Conservation (phyloP, 1,140 invertebrate genomes). For the Tigriopus japonicus region DNA sequence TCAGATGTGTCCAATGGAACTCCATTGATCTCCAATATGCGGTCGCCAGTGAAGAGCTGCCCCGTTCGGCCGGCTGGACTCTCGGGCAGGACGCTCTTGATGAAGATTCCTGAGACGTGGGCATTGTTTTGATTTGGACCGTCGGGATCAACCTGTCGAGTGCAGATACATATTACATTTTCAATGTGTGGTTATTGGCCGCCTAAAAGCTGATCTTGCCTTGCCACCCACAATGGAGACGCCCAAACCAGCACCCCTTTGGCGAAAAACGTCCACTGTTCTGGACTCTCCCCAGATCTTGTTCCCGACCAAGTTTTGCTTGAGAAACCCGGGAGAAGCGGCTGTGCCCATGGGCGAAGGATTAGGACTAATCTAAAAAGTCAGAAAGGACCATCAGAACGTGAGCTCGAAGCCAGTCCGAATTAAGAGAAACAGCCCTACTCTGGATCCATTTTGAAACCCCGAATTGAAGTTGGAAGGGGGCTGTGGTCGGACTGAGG, state of each 20-base stretch:
- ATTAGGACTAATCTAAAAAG: too few relatives aligned
- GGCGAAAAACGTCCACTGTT: slow-evolving; percentile 31
- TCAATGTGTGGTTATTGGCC: too few relatives aligned
- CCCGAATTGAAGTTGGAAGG: too few relatives aligned
- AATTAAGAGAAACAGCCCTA: too few relatives aligned
- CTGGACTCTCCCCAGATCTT: slow-evolving; percentile 65
- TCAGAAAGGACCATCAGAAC: too few relatives aligned
- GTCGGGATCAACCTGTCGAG: too few relatives aligned
- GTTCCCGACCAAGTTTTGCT: neutral
- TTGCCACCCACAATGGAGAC: slow-evolving; percentile 95
- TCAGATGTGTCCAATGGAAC: slow-evolving; percentile 68
- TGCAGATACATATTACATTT: too few relatives aligned
- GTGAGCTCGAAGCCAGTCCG: too few relatives aligned
- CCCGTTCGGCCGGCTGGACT: slow-evolving; percentile 59
- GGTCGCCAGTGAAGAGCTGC: slow-evolving; percentile 43
- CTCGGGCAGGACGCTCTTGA: slow-evolving; percentile 83
- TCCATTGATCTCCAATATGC: slow-evolving; percentile 76
- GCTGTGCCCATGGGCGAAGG: too few relatives aligned
- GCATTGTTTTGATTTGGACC: neutral
- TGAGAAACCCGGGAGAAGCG: too few relatives aligned
- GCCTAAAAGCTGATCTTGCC: too few relatives aligned
- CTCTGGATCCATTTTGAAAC: too few relatives aligned
- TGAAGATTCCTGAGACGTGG: slow-evolving; percentile 63
- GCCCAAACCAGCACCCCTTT: slow-evolving; percentile 41
- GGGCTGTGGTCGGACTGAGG: neutral